Conservation (phyloP, 2,797 vertebrate species). For the Adrianichthys oophorus region DNA sequence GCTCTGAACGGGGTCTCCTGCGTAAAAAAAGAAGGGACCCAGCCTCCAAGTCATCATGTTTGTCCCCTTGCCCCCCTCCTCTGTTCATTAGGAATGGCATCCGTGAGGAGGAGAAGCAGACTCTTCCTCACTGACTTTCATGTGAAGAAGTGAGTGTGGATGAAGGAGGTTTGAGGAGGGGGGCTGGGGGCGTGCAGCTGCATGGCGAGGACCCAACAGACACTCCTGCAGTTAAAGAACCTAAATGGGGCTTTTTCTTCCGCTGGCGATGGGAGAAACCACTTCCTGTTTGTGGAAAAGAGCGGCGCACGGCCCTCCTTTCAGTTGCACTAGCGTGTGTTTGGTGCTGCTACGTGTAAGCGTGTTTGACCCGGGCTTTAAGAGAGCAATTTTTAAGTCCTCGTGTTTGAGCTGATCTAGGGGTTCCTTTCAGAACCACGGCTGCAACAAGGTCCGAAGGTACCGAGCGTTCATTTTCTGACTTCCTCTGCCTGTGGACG, state of each 20-base stretch:
- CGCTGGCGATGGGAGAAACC: conserved; percentile 23
- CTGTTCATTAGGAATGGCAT: conserved; percentile 66
- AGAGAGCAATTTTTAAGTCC: conserved; percentile 1
- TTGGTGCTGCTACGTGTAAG: conserved; percentile 27
- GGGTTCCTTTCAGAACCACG: no score
- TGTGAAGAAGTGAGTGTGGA: conserved; percentile 51
- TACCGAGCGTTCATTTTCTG: no score
- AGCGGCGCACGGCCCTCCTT: background rate
- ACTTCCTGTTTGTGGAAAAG: conserved; percentile 12
- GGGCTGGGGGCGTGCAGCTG: no score
- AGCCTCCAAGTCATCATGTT: background rate
- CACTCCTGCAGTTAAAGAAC: conserved; percentile 33
- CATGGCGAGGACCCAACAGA: background rate
- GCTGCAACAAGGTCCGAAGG: no score
- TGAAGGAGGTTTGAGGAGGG: conserved; percentile 23
- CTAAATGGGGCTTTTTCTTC: background rate
- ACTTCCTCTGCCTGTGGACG: no score
- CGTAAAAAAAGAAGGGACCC: conserved; percentile 45
- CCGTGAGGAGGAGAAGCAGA: conserved; percentile 6
- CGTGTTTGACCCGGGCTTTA: conserved; percentile 9
- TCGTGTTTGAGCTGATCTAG: background rate
- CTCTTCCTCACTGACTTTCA: conserved; percentile 26
- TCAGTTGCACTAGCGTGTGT: conserved; percentile 50
- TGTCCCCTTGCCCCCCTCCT: conserved; percentile 23
- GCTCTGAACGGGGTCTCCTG: conserved; percentile 44